Conservation (phyloP, 2,113 vertebrate genomes). For the Rhabdornis inornatus region DNA sequence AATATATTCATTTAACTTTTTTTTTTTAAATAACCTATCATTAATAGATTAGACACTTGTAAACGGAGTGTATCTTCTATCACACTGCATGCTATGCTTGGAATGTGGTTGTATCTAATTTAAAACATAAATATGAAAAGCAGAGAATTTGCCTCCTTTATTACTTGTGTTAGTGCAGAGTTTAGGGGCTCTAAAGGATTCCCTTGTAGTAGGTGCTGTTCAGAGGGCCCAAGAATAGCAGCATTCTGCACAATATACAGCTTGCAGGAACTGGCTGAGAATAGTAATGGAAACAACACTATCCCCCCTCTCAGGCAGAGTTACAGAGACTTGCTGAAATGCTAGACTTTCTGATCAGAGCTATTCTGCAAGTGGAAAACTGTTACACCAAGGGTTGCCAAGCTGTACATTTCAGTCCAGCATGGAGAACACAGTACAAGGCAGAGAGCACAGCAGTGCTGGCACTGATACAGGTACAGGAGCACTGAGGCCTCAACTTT, state of each 20-base stretch:
- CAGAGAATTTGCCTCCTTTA: not conserved
- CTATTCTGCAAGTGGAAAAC: not conserved
- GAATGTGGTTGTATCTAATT: not conserved
- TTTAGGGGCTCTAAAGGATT: not conserved
- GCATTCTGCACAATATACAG: not conserved
- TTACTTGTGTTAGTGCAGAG: not conserved
- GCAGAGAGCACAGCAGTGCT: not conserved
- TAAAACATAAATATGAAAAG: not conserved
- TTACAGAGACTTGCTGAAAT: not conserved
- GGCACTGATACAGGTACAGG: not conserved
- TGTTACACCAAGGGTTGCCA: not conserved
- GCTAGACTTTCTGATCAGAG: not conserved
- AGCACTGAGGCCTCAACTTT: not conserved
- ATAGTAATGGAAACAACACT: not conserved
- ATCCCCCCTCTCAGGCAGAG: not conserved
- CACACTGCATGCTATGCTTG: not conserved
- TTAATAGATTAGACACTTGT: not conserved
- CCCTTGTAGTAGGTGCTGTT: not conserved
- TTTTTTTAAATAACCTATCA: not conserved
- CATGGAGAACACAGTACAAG: accelerated
- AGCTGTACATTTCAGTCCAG: not conserved
- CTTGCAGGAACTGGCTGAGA: not conserved
- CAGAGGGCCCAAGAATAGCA: not conserved
- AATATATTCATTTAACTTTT: not conserved
- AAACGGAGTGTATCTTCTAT: not conserved